Percentiles rank a stretch among this genome's conserved stretches.
phyloP scores from a whole-genome alignment of 2,888 invertebrate species.

The Pycnomerus fuliginosus region DNA sequence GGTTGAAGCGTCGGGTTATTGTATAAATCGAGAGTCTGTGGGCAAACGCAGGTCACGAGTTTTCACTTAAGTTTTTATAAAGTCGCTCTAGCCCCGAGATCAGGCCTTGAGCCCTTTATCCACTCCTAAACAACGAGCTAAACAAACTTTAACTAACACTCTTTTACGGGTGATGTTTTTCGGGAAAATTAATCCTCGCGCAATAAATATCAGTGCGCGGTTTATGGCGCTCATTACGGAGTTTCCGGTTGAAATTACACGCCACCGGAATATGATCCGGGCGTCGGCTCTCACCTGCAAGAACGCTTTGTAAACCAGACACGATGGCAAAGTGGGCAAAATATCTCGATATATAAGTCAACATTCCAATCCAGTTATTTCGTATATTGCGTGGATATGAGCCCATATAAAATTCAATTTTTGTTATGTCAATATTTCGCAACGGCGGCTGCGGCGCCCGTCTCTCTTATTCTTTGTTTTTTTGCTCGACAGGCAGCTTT shows the following conservation, averaged over 20 bases:
- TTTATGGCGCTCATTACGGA: conserved; percentile 12
- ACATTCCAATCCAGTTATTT: conserved; percentile 31
- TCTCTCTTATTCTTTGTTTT: conserved; percentile 21
- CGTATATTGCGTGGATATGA: conserved; percentile 41
- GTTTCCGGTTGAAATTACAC: conserved; percentile 14
- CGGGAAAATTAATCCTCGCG: background rate
- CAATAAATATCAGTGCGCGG: conserved; percentile 9
- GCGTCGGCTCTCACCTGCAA: conserved; percentile 5
- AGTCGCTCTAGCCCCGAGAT: conserved; percentile 8
- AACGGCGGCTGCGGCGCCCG: conserved; percentile 13
- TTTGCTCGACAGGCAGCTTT: conserved; percentile 21
- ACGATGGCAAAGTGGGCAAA: conserved; percentile 16
- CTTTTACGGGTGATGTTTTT: conserved; percentile 3
- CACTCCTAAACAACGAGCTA: conserved; percentile 21
- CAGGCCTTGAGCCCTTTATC: conserved; percentile 21
- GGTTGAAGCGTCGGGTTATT: conserved; percentile 7
- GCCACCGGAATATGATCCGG: conserved; percentile 4
- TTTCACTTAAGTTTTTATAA: conserved; percentile 25
- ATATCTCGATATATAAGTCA: conserved; percentile 25
- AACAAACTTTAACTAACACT: conserved; percentile 19
- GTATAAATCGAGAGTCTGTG: conserved; percentile 14
- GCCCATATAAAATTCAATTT: conserved; percentile 42
- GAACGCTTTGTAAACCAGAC: conserved; percentile 13
- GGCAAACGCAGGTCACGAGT: conserved; percentile 21
- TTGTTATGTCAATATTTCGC: conserved; percentile 32